Percentiles rank a stretch among this genome's conserved stretches.
These are phyloP conservation scores for Diloba caeruleocephala DNA, from an alignment of 2,888 invertebrate genomes.

Conservation along the genomic window DNA sequence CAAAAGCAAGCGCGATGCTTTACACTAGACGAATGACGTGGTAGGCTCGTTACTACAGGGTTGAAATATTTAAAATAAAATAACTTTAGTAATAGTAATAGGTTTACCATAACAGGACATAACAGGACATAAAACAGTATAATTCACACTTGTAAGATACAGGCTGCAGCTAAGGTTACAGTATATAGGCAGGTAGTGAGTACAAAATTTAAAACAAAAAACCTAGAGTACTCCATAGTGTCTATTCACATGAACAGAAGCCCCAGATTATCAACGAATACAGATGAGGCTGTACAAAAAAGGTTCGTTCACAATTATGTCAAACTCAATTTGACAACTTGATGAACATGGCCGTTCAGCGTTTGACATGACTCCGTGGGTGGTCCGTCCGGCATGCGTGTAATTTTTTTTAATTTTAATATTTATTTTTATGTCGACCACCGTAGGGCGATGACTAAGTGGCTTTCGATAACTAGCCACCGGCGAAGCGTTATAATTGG, in stretches of 20 bases:
- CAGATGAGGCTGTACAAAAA: slow-evolving; percentile 68
- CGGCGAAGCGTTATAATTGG: slow-evolving; percentile 79
- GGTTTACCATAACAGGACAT: too few species aligned
- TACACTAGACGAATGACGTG: too few species aligned
- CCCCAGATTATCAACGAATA: slow-evolving; percentile 63
- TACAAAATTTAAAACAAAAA: slow-evolving; percentile 29
- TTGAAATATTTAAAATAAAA: too few species aligned
- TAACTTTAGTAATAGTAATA: too few species aligned
- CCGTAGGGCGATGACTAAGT: slow-evolving; percentile 82
- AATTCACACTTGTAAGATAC: too few species aligned
- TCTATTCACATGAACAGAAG: slow-evolving; percentile 64
- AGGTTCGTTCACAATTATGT: slow-evolving; percentile 83
- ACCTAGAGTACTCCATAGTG: slow-evolving; percentile 19
- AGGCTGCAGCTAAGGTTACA: background rate
- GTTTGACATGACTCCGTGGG: slow-evolving; percentile 84
- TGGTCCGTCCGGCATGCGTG: slow-evolving; percentile 78
- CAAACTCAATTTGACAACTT: slow-evolving; percentile 87
- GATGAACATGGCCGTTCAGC: slow-evolving; percentile 83
- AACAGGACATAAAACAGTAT: too few species aligned
- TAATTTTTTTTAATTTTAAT: slow-evolving; percentile 71
- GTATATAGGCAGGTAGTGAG: slow-evolving; percentile 2
- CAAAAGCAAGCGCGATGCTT: too few species aligned
- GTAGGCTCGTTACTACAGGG: too few species aligned
- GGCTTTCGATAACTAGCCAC: slow-evolving; percentile 84
- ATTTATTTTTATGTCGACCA: slow-evolving; percentile 70